phyloP scores from a whole-genome alignment of 2,113 vertebrate species.

The Prunella fulvescens region DNA sequence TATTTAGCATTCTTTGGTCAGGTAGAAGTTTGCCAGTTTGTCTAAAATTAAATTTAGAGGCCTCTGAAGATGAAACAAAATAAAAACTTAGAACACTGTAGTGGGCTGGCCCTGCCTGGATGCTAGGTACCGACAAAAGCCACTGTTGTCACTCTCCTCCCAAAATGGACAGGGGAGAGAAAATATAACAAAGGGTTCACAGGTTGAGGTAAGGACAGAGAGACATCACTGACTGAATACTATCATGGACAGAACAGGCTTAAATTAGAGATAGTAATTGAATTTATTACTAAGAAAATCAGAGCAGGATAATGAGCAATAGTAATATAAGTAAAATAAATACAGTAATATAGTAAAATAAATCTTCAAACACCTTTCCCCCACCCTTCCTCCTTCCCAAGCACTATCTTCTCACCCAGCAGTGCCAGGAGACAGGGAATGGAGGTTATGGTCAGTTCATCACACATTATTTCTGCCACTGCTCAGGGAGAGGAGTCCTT shows the following conservation, averaged over 20 bases:
- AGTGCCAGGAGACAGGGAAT: not conserved
- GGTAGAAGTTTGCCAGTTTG: not conserved
- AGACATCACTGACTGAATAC: not conserved
- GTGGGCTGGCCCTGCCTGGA: not conserved
- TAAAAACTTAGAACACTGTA: not conserved
- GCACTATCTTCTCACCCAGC: not conserved
- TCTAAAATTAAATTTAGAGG: conserved; percentile 5
- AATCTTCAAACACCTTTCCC: not conserved
- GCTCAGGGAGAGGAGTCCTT: not conserved
- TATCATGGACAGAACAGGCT: not conserved
- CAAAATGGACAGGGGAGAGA: not conserved
- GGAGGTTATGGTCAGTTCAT: not conserved
- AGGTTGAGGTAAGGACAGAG: not conserved
- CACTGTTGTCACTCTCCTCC: not conserved
- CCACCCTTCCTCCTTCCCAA: not conserved
- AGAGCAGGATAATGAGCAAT: not conserved
- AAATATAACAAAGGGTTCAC: not conserved
- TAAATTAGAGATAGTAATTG: not conserved
- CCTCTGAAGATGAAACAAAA: conserved; percentile 11
- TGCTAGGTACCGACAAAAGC: not conserved
- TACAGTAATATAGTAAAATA: not conserved
- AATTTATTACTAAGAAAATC: not conserved
- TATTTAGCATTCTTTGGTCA: conserved; percentile 4
- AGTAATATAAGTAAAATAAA: too few relatives aligned
- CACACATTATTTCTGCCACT: not conserved